These are phyloP conservation scores for Sebastiscus tertius DNA, from an alignment of 2,797 vertebrate species.

Conservation along the genomic window DNA sequence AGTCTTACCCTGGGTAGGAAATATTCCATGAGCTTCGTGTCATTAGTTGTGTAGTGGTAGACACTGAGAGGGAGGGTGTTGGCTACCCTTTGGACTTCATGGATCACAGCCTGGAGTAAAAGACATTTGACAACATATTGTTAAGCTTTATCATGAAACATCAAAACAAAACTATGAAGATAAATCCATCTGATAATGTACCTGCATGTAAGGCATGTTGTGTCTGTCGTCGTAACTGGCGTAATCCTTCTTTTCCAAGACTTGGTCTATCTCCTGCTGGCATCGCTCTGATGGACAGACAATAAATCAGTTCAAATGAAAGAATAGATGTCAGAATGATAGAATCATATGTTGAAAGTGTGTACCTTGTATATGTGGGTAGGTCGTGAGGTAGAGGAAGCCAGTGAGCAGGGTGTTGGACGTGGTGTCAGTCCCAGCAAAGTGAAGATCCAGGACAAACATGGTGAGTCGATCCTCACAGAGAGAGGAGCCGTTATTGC, in stretches of 20 bases:
- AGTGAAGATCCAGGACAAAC: slow-evolving; percentile 57
- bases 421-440: slow-evolving; percentile 80
- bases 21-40: slow-evolving; percentile 72
- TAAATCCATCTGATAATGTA: not conserved
- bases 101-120: slow-evolving; percentile 63
- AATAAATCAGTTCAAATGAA: not conserved
- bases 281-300: slow-evolving; percentile 42
- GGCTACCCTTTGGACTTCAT: slow-evolving; percentile 67
- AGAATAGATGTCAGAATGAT: not conserved
- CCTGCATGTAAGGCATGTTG: slow-evolving; percentile 66
- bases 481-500: slow-evolving; percentile 44
- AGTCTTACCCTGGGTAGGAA: slow-evolving; percentile 68
- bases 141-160: not conserved
- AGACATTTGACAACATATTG: not conserved
- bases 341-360: not conserved
- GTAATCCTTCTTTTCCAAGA: slow-evolving; percentile 55
- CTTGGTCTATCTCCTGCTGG: slow-evolving; percentile 67
- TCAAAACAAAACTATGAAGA: not conserved
- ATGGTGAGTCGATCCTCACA: slow-evolving; percentile 56
- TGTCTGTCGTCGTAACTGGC: slow-evolving; percentile 58
- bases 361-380: slow-evolving; percentile 77
- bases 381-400: slow-evolving; percentile 73
- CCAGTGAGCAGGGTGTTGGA: slow-evolving; percentile 75
- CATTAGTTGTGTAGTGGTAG: slow-evolving; percentile 65
- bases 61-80: slow-evolving; percentile 64